These are phyloP conservation scores for Archegozetes longisetosus DNA, from an alignment of 1,140 invertebrate species.

Conservation along the genomic window DNA sequence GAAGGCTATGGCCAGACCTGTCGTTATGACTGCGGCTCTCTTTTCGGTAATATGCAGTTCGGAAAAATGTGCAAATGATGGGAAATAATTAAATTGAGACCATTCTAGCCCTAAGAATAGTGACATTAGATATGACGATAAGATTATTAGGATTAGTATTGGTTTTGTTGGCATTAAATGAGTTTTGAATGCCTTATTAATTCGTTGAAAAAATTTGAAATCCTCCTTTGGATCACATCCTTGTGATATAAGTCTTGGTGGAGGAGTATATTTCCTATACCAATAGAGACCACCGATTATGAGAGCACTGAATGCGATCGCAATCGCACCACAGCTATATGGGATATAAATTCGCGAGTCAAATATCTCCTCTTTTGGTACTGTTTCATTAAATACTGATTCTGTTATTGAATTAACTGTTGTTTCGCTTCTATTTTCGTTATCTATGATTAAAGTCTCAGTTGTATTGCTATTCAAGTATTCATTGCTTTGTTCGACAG, in stretches of 20 bases:
- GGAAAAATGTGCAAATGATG: neutral
- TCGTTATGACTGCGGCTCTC: neutral
- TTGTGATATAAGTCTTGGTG: neutral
- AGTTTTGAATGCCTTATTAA: neutral
- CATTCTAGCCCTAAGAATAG: neutral
- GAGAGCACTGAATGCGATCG: neutral
- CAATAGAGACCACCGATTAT: neutral
- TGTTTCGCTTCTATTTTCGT: neutral
- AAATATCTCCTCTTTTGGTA: neutral
- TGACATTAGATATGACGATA: neutral
- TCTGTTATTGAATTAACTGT: neutral
- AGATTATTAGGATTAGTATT: neutral
- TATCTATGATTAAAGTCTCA: neutral
- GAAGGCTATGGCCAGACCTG: neutral
- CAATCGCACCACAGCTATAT: neutral
- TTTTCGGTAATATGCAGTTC: neutral
- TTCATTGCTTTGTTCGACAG: neutral
- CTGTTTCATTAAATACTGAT: neutral
- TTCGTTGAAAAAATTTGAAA: neutral
- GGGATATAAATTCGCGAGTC: neutral
- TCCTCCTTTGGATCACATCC: neutral
- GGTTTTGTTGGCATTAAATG: neutral
- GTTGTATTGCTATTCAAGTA: neutral
- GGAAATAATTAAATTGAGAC: neutral
- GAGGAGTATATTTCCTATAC: neutral